Evolutionary conservation across 2,113 vertebrate species (phyloP).

Genomic region (Heterotilapia buettikoferi): DNA sequence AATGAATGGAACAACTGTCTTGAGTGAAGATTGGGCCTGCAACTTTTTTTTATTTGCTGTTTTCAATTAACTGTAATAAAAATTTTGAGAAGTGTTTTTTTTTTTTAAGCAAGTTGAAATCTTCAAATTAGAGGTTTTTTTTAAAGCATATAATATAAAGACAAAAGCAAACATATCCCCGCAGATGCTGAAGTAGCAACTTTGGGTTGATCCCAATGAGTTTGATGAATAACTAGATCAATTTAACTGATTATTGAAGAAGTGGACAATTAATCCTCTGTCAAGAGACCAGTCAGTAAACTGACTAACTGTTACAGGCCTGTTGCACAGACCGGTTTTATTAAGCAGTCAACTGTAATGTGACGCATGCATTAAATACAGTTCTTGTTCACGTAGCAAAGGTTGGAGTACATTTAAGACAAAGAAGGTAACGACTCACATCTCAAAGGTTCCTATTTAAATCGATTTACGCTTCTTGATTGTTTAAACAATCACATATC

Average conservation of each 20-base stretch:
- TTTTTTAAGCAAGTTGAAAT: neutral
- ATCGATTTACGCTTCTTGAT: neutral
- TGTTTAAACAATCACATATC: neutral
- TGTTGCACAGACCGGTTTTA: neutral
- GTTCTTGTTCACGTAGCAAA: neutral
- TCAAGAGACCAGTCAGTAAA: neutral
- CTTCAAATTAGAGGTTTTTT: accelerated
- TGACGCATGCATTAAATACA: neutral
- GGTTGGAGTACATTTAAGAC: neutral
- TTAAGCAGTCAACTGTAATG: neutral
- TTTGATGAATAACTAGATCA: neutral
- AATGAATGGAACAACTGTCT: neutral
- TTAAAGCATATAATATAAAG: neutral
- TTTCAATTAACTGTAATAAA: neutral
- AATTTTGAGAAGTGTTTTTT: neutral
- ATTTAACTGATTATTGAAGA: neutral
- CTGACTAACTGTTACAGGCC: neutral
- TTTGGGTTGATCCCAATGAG: neutral
- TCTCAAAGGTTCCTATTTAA: neutral
- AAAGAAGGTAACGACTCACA: neutral
- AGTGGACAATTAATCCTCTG: neutral
- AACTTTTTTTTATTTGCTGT: neutral
- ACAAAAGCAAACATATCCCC: too few relatives aligned
- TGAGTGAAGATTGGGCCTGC: neutral
- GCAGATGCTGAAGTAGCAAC: neutral